Conservation (phyloP, 2,797 vertebrate genomes). For the Melopsittacus undulatus region DNA sequence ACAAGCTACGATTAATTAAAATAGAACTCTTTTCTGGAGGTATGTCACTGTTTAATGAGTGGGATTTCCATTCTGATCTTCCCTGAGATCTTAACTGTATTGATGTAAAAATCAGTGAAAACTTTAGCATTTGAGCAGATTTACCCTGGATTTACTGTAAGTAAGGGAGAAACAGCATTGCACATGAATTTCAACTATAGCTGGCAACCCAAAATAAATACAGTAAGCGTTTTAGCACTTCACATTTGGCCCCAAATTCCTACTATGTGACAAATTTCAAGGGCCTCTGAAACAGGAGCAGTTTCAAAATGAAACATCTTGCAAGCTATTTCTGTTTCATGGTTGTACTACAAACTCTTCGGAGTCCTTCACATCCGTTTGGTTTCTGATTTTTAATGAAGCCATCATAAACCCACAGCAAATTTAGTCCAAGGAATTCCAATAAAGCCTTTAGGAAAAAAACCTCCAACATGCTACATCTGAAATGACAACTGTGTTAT, state of each 20-base stretch:
- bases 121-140: not conserved
- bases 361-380: not conserved
- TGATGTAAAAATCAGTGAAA: not conserved
- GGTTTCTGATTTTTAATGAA: conserved; percentile 54
- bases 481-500: conserved; percentile 28
- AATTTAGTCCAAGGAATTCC: conserved; percentile 37
- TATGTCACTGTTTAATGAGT: not conserved
- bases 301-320: not conserved
- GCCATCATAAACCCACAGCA: not conserved
- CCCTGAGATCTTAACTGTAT: not conserved
- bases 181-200: not conserved
- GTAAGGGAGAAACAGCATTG: not conserved
- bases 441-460: not conserved
- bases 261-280: not conserved
- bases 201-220: not conserved
- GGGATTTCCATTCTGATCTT: not conserved
- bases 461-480: not conserved
- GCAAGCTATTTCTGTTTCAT: not conserved
- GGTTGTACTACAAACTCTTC: not conserved
- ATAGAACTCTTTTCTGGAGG: not conserved
- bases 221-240: not conserved
- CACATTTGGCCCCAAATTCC: not conserved
- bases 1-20: not conserved
- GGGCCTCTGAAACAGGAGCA: not conserved
- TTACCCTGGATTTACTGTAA: not conserved